phyloP scores from a whole-genome alignment of 1,140 invertebrate genomes.

The Saccostrea echinata region DNA sequence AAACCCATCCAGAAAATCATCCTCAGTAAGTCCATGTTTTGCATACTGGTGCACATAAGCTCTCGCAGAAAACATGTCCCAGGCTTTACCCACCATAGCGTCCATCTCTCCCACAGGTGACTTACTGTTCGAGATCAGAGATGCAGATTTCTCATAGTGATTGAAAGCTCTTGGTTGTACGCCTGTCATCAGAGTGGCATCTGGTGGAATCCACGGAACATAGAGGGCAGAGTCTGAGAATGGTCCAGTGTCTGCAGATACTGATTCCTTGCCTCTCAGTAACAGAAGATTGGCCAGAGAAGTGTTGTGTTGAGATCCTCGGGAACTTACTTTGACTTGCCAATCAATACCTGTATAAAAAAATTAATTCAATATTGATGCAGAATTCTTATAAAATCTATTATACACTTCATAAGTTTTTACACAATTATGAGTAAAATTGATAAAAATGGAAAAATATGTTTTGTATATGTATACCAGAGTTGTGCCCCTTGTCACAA shows the following conservation, averaged over 20 bases:
- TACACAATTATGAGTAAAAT: no score
- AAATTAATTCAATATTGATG: neutral
- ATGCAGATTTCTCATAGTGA: conserved; percentile 77
- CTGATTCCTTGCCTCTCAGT: conserved; percentile 73
- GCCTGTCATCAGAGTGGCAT: conserved; percentile 61
- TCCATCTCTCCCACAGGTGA: conserved; percentile 70
- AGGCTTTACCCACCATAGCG: conserved; percentile 76
- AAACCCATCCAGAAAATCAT: conserved; percentile 79
- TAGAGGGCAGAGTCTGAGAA: conserved; percentile 75
- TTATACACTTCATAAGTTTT: no score
- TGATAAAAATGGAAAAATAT: no score
- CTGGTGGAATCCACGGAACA: conserved; percentile 72
- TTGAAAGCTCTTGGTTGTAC: conserved; percentile 71
- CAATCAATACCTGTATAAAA: conserved; percentile 79
- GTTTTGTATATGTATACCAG: no score
- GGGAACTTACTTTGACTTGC: conserved; percentile 70
- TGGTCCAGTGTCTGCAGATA: conserved; percentile 59
- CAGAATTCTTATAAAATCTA: no score
- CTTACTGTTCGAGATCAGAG: conserved; percentile 76
- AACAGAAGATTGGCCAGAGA: conserved; percentile 75
- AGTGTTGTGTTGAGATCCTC: conserved; percentile 62
- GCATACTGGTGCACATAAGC: conserved; percentile 80
- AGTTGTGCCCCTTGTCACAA: no score
- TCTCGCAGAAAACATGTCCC: conserved; percentile 79
- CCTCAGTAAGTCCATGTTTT: conserved; percentile 75